Base-by-base conservation (phyloP, 2,888 invertebrate genomes). In the Adelphocoris suturalis region DNA sequence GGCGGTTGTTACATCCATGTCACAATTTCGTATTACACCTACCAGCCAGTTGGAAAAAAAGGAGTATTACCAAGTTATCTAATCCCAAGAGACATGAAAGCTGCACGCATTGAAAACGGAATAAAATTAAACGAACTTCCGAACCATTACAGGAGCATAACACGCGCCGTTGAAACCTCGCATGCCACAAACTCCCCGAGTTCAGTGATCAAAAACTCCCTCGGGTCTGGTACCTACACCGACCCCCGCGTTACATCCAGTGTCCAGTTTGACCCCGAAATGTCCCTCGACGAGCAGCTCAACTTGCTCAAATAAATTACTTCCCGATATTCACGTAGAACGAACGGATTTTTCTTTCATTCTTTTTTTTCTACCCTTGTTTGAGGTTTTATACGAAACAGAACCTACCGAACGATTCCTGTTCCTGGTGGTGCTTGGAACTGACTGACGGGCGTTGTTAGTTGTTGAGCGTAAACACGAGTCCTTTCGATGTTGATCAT, bases 151-250 rank as follows among this genome's bases (percentile, higher is more conserved):
- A 68, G 19, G 68, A 23, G 23, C 68, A 19, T 23, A 68, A 68
- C 68, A 68, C 68, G 68, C 12, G 23, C 68, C 27, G 12, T 23
- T 19, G 68, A 23, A 68, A 68, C 68, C 68, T 68, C 68, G 68
- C 68, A 23, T 68, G 23, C 68, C 68, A 27, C 68, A 68, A 68
- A 68, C 57, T 23, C 23, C 23, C 68, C 19, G 23, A 19, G 27
- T 68, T 19, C 68, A 19, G 68, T 68, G 68, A 68, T 68, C 68
- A 68, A 68, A 68, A 68, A 68, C 68, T 68, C 68, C 68, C 68
- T 13, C 11, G 68, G 68, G 68, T 23, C 19, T 23, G 27, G 68
- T 68, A 61, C 61, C n/a, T 61, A 68, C 68, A 68, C 12, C 27
- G 13, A 68, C 68, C 68, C 68, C 11, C 23, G 12, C 19, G 68